Base-by-base conservation (phyloP, 2,888 invertebrate species). In the Chrysina gloriosa region DNA sequence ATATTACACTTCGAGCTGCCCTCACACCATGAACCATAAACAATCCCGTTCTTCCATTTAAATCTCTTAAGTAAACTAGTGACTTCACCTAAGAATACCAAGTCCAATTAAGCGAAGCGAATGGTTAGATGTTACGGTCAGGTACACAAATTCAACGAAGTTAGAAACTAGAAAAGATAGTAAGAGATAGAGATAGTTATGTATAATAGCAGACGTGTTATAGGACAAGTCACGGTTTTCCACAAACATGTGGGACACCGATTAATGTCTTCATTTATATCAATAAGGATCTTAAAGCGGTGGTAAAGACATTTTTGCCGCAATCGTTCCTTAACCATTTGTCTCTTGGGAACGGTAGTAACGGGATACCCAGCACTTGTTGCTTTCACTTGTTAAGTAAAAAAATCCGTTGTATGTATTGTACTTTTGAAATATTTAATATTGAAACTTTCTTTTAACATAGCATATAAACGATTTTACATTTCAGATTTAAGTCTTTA, bases 201-300 rank as follows among this genome's bases (percentile, higher is more conserved):
- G n/a, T n/a, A 7, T 36, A 36, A 36, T n/a, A 11, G 36, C 14
- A 11, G 11, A 11, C 14, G 6, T n/a, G 36, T 14, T 36, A 14
- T 4, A 36, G 36, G 36, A 36, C 36, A 36, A 36, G 36, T 14
- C n/a, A 36, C 36, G 36, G 36, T 36, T 36, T 36, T 36, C n/a
- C 36, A 36, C 14, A 14, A 36, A 36, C 14, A 36, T 14, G 36
- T 36, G 36, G 36, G 36, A 36, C 11, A 36, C 36, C 36, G 36
- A 36, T 36, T 36, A 36, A 36, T 36, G 36, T 36, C 36, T 36
- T 36, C 36, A 36, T 36, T 36, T 36, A 14, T 36, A 36, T 36
- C 36, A 36, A 36, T 36, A 36, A 36, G 36, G 7, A 11, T 6
- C 36, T 36, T 36, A 2, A n/a, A 34, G n/a, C 34, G 34, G 34